These are phyloP conservation scores for Latrodectus geometricus DNA, from an alignment of 1,140 invertebrate genomes.

Conservation along the genomic window DNA sequence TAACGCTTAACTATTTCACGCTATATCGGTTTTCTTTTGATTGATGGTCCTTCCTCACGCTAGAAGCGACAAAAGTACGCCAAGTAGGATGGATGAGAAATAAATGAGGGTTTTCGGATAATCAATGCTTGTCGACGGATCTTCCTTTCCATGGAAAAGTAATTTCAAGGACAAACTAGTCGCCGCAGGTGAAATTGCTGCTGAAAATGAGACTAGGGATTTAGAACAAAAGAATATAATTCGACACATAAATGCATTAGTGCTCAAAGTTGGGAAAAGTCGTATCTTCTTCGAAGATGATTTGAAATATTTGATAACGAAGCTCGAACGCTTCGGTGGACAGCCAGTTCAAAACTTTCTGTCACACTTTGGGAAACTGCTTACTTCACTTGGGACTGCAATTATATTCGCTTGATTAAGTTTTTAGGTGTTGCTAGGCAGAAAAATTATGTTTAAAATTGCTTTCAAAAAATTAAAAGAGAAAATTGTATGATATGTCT, in stretches of 20 bases:
- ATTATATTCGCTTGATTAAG: no score
- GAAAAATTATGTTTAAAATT: not conserved
- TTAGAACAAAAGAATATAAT: slow-evolving; percentile 20
- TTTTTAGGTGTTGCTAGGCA: no score
- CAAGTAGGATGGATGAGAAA: not conserved
- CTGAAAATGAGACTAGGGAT: not conserved
- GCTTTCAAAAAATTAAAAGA: not conserved
- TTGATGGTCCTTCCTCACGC: no score
- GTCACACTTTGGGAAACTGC: not conserved
- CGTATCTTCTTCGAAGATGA: slow-evolving; percentile 2
- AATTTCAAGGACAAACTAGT: slow-evolving; percentile 4
- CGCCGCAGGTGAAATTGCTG: not conserved
- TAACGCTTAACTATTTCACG: no score
- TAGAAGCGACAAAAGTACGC: not conserved
- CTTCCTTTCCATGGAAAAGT: not conserved
- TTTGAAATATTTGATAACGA: not conserved
- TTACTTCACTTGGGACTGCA: not conserved
- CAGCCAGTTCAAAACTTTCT: slow-evolving; percentile 18
- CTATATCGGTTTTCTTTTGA: no score
- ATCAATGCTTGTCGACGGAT: not conserved
- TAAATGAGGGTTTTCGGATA: not conserved
- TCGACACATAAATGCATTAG: slow-evolving; percentile 39
- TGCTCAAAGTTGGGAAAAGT: slow-evolving; percentile 22
- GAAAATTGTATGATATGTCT: no score
- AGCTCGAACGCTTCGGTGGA: slow-evolving; percentile 2